These are phyloP conservation scores for Drosophila mimetica DNA, from an alignment of 2,888 invertebrate species.

Conservation along the genomic window DNA sequence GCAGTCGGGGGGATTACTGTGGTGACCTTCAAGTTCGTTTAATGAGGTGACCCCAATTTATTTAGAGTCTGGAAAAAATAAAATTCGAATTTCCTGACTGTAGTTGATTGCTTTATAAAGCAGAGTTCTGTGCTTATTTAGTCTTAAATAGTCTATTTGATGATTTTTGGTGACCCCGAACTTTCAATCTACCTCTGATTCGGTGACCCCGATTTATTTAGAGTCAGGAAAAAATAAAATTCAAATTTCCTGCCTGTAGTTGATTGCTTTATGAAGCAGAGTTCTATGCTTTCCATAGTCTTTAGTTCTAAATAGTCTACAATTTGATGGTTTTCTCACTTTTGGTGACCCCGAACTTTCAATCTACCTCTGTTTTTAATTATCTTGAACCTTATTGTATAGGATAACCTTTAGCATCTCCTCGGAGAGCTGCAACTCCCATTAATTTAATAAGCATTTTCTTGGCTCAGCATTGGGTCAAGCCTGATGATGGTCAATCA, in stretches of 20 bases:
- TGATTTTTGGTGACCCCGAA: too few relatives aligned
- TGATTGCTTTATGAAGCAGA: too few relatives aligned
- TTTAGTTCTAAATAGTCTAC: not conserved
- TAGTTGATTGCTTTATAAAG: not conserved
- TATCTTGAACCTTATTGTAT: too few relatives aligned
- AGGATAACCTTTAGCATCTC: too few relatives aligned
- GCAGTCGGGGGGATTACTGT: not conserved
- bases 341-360: not conserved
- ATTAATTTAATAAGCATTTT: constrained; percentile 2
- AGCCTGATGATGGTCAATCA: constrained; percentile 21
- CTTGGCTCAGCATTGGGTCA: not conserved
- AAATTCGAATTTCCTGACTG: not conserved
- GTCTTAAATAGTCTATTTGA: too few relatives aligned
- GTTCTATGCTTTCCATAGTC: too few relatives aligned
- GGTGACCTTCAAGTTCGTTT: not conserved
- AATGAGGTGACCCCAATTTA: constrained; percentile 1
- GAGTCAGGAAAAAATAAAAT: not conserved
- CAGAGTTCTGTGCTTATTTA: too few relatives aligned
- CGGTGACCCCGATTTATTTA: constrained; percentile 5
- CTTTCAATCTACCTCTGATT: too few relatives aligned
- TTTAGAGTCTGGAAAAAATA: not conserved
- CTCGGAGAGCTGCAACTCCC: not conserved
- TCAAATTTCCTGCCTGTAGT: not conserved
- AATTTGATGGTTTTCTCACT: not conserved
- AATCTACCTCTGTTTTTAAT: too few relatives aligned